Evolutionary conservation across 2,888 invertebrate species (phyloP), one percentile per base, ranked within the genome.

Genomic region (Cerastis rubricosa): DNA sequence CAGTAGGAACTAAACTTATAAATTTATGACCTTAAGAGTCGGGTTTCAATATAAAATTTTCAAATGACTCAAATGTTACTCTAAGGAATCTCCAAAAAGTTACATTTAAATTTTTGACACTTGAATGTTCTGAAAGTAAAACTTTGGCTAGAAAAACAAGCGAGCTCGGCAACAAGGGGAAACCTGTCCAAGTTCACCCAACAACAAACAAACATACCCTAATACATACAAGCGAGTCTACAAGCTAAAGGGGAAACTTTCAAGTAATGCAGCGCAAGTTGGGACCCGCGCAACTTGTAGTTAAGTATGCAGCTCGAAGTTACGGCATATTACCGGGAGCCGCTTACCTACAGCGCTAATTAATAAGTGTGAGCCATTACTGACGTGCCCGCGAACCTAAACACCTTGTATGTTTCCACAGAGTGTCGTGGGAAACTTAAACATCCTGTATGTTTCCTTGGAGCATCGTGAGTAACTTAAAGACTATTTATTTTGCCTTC

Each of bases 361-460:
- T 85, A 76, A 75, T 49, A 63, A 67, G 59, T 45, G 65, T 12
- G 71, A 71, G 43, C 66, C 76, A 76, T 76, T 85, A 85, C 61
- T 63, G 70, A 57, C 49, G 35, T 29, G 49, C 22, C n/a, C 22
- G 17, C 64, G 40, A 49, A 64, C 61, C 49, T 25, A 71, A 79
- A 43, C 57, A 51, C 47, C n/a, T 11, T 29, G 64, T n/a, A n/a
- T n/a, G n/a, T n/a, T n/a, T n/a, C n/a, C n/a, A n/a, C n/a, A n/a
- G n/a, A n/a, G n/a, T n/a, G n/a, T n/a, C n/a, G n/a, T n/a, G n/a
- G n/a, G n/a, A n/a, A n/a, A n/a, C n/a, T n/a, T n/a, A n/a, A n/a
- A n/a, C n/a, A n/a, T n/a, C n/a, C n/a, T n/a, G n/a, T 14, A 45
- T 54, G 17, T 54, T 19, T 14, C 35, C 57, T 22, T 4, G 22